phyloP scores from a whole-genome alignment of 2,113 vertebrate genomes.

The Heterotis niloticus region DNA sequence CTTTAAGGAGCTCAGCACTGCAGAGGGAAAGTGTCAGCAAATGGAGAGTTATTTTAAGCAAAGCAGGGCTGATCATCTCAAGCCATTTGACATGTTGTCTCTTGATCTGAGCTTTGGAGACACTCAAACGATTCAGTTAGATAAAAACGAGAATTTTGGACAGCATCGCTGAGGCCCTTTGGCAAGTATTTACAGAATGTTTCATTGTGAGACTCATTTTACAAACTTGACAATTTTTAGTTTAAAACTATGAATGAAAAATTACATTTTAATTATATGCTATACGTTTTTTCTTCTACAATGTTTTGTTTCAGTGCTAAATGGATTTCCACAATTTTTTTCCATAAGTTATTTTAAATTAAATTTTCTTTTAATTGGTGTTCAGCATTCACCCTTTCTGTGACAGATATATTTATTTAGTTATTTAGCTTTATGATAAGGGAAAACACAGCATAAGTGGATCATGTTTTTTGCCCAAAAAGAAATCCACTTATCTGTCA shows the following conservation, averaged over 20 bases:
- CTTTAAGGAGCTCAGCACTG: background rate
- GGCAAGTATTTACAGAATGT: background rate
- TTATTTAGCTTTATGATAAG: too few relatives aligned
- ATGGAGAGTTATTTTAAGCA: slow-evolving; percentile 23
- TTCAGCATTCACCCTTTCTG: too few relatives aligned
- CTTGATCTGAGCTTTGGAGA: slow-evolving; percentile 8
- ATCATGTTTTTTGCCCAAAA: background rate
- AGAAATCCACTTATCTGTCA: background rate
- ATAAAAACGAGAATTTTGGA: slow-evolving; percentile 5
- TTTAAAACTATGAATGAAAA: too few relatives aligned
- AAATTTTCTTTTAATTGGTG: background rate
- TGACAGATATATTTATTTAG: too few relatives aligned
- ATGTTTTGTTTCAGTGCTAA: background rate
- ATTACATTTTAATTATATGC: too few relatives aligned
- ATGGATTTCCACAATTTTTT: background rate
- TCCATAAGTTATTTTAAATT: background rate
- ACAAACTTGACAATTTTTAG: background rate
- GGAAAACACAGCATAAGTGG: too few relatives aligned
- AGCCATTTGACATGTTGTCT: slow-evolving; percentile 19
- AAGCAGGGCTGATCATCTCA: background rate
- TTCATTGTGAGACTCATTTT: background rate
- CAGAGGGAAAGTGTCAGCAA: slow-evolving; percentile 3
- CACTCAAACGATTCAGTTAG: background rate
- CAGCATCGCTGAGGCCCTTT: background rate
- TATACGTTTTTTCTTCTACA: too few relatives aligned